Evolutionary conservation across 2,888 invertebrate genomes (phyloP), one percentile per base, ranked within the genome.

Genomic region (Xiphydria camelus): DNA sequence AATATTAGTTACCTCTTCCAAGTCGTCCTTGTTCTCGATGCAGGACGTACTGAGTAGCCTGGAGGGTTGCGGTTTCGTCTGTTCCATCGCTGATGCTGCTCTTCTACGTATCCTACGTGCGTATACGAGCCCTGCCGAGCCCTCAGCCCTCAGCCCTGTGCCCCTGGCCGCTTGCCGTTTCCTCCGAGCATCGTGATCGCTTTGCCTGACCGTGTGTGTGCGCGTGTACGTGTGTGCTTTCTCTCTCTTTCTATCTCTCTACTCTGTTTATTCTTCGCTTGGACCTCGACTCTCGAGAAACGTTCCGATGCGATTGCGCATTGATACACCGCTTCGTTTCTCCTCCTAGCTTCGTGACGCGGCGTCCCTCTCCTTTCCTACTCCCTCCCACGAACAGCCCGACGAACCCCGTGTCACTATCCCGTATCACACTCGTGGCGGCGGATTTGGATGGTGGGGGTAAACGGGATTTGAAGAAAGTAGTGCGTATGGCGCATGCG

Each of bases 21-120:
- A 83, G 78, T 92, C 91, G 82, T 91, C 91, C 85, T 87, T 89
- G 81, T 85, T 86, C 83, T 91, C 91, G 77, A 91, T 87, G 74
- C 85, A 83, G 75, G 88, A 85, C 77, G 86, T 87, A 80, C 85
- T 81, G 80, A 91, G 89, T 79, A 91, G 82, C 80, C 87, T 88
- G 72, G 88, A 87, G 58, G 72, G 61, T 54, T 70, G 68, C 57
- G 73, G 58, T 73, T 75, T 76, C 49, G 68, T 63, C 62, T 74
- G 76, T 64, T 77, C 77, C 77, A 77, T 77, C 55, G 63, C 64
- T 63, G 65, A 54, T 47, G 52, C 50, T 61, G 49, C 14, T 26
- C 48, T 48, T 41, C 47, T 42, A 50, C 51, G 49, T 49, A 47
- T 59, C 44, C 41, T 46, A 59, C 61, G 59, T 58, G 62, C 53